phyloP scores from a whole-genome alignment of 2,797 vertebrate genomes.

The Capromys pilorides region DNA sequence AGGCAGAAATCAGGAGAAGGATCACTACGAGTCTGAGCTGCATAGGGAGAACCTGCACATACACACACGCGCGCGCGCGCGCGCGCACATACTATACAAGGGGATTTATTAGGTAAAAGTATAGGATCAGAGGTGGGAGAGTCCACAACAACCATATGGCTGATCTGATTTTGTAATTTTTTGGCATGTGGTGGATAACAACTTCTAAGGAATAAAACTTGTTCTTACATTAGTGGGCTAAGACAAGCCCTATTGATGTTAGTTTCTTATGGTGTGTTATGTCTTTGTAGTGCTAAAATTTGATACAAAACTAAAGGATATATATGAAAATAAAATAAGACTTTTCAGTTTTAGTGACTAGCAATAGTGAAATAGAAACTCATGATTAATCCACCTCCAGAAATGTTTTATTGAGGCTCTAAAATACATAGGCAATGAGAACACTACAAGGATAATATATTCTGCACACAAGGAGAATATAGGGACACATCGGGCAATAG shows the following conservation, averaged over 20 bases:
- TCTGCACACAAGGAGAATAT: not conserved
- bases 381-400: conserved; percentile 1
- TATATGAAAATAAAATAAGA: not conserved
- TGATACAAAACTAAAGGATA: not conserved
- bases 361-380: conserved; percentile 44
- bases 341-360: conserved; percentile 22
- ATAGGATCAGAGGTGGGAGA: not conserved
- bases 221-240: conserved; percentile 2
- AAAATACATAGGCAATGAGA: not conserved
- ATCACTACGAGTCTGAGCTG: too few species aligned
- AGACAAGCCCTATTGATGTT: conserved; percentile 32
- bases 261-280: conserved; percentile 48
- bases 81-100: not conserved
- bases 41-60: too few species aligned
- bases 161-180: conserved; percentile 49
- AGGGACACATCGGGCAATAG: not conserved
- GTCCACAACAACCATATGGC: not conserved
- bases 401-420: conserved; percentile 31
- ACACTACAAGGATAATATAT: not conserved
- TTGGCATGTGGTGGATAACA: not conserved
- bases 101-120: not conserved
- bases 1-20: too few species aligned
- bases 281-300: conserved; percentile 37
- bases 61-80: too few species aligned
- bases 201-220: conserved; percentile 48